phyloP scores from a whole-genome alignment of 2,113 vertebrate genomes.

The Solenodon paradoxus region DNA sequence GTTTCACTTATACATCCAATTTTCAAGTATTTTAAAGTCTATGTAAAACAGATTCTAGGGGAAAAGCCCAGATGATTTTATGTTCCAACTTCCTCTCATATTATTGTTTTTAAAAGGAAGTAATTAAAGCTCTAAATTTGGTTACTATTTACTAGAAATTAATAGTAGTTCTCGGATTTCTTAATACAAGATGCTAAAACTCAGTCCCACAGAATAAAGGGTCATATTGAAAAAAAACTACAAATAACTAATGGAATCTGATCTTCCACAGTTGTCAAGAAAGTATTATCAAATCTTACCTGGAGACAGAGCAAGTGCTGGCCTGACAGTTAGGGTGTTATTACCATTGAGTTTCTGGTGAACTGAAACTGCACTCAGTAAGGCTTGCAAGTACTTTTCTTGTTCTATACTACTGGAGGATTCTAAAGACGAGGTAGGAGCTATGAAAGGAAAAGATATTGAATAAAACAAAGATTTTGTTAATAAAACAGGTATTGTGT shows the following conservation, averaged over 20 bases:
- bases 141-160: slow-evolving; percentile 42
- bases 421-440: slow-evolving; percentile 90
- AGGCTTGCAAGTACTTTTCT: slow-evolving; percentile 97
- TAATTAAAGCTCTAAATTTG: slow-evolving; percentile 4
- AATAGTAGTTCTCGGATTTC: not conserved
- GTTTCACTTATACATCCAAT: slow-evolving; percentile 25
- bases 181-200: not conserved
- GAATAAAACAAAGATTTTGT: slow-evolving; percentile 42
- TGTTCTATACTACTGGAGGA: slow-evolving; percentile 98
- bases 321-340: slow-evolving; percentile 90
- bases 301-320: slow-evolving; percentile 93
- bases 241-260: slow-evolving; percentile 18
- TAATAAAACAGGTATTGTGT: slow-evolving; percentile 1
- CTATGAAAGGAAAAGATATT: slow-evolving; percentile 74
- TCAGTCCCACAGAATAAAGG: not conserved
- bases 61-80: not conserved
- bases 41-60: slow-evolving; percentile 10
- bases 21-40: slow-evolving; percentile 42
- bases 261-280: slow-evolving; percentile 2
- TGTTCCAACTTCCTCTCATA: not conserved
- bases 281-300: slow-evolving; percentile 81
- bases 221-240: not conserved
- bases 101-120: slow-evolving; percentile 50
- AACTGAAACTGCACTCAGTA: slow-evolving; percentile 92
- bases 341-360: slow-evolving; percentile 92